phyloP scores from a whole-genome alignment of 2,797 vertebrate genomes.

The Sebastes oblongus region DNA sequence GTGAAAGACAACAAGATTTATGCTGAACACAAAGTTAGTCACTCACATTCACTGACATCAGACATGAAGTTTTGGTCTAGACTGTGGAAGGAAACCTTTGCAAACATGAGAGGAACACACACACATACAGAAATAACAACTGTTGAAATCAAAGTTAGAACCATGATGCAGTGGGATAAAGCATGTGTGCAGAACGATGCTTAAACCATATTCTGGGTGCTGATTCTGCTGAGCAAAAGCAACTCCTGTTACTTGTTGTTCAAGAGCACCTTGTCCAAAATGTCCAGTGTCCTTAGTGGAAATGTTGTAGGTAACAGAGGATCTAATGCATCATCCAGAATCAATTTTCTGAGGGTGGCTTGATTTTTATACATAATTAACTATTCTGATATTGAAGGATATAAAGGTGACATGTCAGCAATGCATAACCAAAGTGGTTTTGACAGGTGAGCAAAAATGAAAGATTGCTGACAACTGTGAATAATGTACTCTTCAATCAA shows the following conservation, averaged over 20 bases:
- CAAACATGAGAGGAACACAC: background rate
- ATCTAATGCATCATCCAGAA: slow-evolving; percentile 31
- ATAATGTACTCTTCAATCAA: slow-evolving; percentile 18
- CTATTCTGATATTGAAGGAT: slow-evolving; percentile 33
- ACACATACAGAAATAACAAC: background rate
- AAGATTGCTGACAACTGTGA: slow-evolving; percentile 48
- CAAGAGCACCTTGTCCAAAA: slow-evolving; percentile 11
- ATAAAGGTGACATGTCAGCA: slow-evolving; percentile 5
- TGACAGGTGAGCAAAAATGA: slow-evolving; percentile 47
- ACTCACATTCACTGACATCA: background rate
- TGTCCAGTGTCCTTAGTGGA: background rate
- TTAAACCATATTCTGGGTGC: background rate
- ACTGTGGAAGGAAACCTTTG: background rate
- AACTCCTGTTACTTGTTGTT: slow-evolving; percentile 1
- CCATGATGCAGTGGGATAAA: background rate
- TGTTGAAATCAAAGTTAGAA: background rate
- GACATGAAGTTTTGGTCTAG: background rate
- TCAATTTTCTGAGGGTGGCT: slow-evolving; percentile 5
- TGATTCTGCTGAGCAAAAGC: background rate
- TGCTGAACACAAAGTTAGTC: background rate
- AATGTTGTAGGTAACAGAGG: slow-evolving; percentile 15
- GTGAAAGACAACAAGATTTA: background rate
- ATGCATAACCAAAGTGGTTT: slow-evolving; percentile 20
- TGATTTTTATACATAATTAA: slow-evolving; percentile 38
- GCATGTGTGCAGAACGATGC: background rate